These are phyloP conservation scores for Lithophane leautieri DNA, from an alignment of 2,888 invertebrate species.

Conservation along the genomic window DNA sequence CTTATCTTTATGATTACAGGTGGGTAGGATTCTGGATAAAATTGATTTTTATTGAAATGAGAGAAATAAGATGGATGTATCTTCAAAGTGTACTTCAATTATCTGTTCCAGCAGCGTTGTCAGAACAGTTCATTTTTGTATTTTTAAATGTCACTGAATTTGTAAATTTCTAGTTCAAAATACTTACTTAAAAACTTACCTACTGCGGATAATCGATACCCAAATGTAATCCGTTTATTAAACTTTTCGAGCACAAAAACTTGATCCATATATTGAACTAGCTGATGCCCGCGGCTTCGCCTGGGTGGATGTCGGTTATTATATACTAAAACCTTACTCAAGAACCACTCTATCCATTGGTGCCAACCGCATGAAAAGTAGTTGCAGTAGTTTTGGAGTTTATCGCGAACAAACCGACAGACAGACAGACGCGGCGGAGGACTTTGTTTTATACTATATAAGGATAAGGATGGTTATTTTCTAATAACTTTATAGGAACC, in stretches of 20 bases:
- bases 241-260: neutral
- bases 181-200: neutral
- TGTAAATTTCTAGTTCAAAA: neutral
- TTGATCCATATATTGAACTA: too few species aligned
- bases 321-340: too few species aligned
- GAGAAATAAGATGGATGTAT: neutral
- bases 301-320: too few species aligned
- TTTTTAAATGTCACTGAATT: too few species aligned
- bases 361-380: too few species aligned
- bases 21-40: neutral
- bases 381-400: too few species aligned
- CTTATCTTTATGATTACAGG: slow-evolving; percentile 5
- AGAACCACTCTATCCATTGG: too few species aligned
- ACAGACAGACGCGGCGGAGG: too few species aligned
- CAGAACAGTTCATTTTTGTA: neutral
- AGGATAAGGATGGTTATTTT: slow-evolving; percentile 26
- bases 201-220: neutral
- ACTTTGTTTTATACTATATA: too few species aligned
- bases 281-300: too few species aligned
- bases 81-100: neutral
- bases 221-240: neutral
- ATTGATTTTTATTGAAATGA: neutral
- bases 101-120: neutral
- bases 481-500: neutral
- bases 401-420: too few species aligned